Conservation (phyloP, 2,113 vertebrate species). For the Limanda limanda region DNA sequence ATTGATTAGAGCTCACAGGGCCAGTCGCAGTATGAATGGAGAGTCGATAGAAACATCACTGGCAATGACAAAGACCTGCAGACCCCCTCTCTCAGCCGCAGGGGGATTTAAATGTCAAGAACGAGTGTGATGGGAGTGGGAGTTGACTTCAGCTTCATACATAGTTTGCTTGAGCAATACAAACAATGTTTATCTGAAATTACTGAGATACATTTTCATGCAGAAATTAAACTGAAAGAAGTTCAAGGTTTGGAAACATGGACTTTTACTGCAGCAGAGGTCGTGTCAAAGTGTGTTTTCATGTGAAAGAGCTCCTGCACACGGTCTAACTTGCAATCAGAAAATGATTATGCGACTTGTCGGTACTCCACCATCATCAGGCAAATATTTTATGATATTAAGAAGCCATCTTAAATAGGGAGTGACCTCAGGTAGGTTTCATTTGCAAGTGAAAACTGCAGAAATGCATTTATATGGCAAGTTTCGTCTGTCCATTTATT, state of each 20-base stretch:
- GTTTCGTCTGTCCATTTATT: too few species aligned
- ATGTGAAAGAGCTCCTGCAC: neutral
- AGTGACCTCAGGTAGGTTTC: too few species aligned
- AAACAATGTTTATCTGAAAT: neutral
- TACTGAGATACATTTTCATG: neutral
- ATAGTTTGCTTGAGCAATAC: constrained; percentile 1
- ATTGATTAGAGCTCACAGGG: constrained; percentile 74
- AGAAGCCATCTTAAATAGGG: too few species aligned
- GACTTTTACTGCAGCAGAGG: too few species aligned
- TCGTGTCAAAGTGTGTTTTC: neutral
- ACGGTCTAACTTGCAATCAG: too few species aligned
- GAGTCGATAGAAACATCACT: constrained; percentile 75
- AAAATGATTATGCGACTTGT: too few species aligned
- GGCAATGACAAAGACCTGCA: constrained; percentile 61
- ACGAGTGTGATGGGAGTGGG: constrained; percentile 28
- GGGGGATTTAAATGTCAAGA: constrained; percentile 69
- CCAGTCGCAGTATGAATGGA: constrained; percentile 59
- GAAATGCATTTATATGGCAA: too few species aligned
- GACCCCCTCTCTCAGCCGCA: constrained; percentile 32
- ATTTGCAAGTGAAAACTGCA: too few species aligned
- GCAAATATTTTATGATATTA: too few species aligned
- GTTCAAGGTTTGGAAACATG: too few species aligned
- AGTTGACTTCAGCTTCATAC: constrained; percentile 7
- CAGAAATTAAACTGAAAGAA: too few species aligned
- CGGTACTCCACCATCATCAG: too few species aligned